A percentile compares a stretch with the other conserved stretches of the same genome.
Evolutionary conservation across 2,113 vertebrate species (phyloP).

Genomic region (Pyrgilauda ruficollis): DNA sequence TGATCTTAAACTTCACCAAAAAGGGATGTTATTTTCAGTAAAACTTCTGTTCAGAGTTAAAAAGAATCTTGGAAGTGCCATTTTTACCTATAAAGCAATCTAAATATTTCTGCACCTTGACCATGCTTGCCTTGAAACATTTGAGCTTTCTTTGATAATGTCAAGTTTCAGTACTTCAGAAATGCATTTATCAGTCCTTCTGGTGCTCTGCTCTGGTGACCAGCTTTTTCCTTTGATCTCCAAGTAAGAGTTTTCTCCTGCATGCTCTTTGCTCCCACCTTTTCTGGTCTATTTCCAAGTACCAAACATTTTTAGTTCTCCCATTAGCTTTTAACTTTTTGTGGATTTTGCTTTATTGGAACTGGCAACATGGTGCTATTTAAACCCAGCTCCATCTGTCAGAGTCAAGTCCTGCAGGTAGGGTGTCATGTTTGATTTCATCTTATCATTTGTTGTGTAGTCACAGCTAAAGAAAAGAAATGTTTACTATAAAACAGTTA

Average conservation of each 20-base stretch:
- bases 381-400: conserved; percentile 72
- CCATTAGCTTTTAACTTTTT: conserved; percentile 52
- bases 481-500: background rate
- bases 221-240: background rate
- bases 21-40: background rate
- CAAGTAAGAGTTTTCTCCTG: background rate
- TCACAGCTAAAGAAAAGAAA: conserved; percentile 40
- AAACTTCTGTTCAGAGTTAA: background rate
- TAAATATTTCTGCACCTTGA: background rate
- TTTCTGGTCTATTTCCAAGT: conserved; percentile 39
- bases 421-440: conserved; percentile 73
- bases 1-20: background rate
- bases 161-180: background rate
- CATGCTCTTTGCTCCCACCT: background rate
- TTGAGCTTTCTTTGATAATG: background rate
- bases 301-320: conserved; percentile 32
- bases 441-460: conserved; percentile 63
- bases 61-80: background rate
- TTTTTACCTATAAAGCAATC: background rate
- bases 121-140: background rate
- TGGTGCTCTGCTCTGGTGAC: background rate
- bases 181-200: background rate
- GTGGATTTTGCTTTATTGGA: conserved; percentile 68
- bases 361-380: conserved; percentile 63
- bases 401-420: conserved; percentile 69